Conservation (phyloP, 2,797 vertebrate genomes). For the Acipenser transmontanus region DNA sequence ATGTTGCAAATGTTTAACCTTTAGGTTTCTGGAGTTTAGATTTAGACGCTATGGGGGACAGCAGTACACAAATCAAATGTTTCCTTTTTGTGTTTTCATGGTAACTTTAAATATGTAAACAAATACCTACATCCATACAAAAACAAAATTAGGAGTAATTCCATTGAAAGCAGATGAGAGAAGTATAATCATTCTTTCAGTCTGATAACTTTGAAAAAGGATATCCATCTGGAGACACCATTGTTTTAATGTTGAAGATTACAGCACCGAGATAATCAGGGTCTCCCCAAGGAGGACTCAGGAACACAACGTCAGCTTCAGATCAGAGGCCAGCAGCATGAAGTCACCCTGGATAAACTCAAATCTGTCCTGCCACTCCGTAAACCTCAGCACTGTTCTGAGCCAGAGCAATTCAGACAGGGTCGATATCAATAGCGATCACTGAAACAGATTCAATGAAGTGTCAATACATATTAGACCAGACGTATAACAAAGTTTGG, state of each 20-base stretch:
- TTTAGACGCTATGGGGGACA: no score
- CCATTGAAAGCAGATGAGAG: no score
- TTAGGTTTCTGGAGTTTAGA: no score
- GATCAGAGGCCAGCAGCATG: slow-evolving; percentile 68
- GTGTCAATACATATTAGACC: no score
- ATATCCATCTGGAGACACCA: slow-evolving; percentile 97
- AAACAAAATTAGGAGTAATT: no score
- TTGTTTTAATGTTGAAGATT: slow-evolving; percentile 83
- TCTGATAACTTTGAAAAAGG: slow-evolving; percentile 54
- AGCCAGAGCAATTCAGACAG: slow-evolving; percentile 73
- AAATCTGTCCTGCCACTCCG: slow-evolving; percentile 61
- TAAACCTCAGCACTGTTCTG: slow-evolving; percentile 83
- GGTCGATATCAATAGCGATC: slow-evolving; percentile 85
- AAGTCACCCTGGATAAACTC: slow-evolving; percentile 90
- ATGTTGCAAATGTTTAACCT: no score
- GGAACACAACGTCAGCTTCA: slow-evolving; percentile 85
- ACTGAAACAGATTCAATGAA: slow-evolving; percentile 51
- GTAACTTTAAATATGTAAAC: no score
- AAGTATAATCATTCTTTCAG: no score
- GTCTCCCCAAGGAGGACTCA: slow-evolving; percentile 92
- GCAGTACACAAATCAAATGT: no score
- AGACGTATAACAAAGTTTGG: no score
- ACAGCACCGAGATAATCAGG: slow-evolving; percentile 83
- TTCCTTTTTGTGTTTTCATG: no score
- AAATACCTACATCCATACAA: no score